A percentile compares a stretch with the other conserved stretches of the same genome.
Conservation (phyloP, 2,888 invertebrate species). For the Drosophila prostipennis region DNA sequence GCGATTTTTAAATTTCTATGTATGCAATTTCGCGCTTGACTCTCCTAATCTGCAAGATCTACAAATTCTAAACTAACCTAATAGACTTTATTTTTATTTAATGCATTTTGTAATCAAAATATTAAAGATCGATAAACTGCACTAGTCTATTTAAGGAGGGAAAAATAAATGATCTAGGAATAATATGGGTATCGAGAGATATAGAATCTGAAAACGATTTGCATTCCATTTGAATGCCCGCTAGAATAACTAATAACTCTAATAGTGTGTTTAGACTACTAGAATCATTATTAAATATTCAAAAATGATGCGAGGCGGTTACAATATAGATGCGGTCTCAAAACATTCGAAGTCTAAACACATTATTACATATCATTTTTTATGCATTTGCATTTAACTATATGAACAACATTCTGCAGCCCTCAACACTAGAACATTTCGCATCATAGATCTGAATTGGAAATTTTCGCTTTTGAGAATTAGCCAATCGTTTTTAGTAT, state of each 20-base stretch:
- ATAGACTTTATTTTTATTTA: background rate
- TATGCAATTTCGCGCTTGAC: background rate
- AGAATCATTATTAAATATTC: too few species aligned
- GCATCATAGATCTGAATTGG: background rate
- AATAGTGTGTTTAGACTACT: too few species aligned
- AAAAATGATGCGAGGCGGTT: too few species aligned
- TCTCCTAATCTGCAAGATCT: background rate
- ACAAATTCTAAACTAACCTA: background rate
- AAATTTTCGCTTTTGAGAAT: background rate
- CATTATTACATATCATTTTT: background rate
- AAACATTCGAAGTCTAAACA: too few species aligned
- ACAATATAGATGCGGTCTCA: too few species aligned
- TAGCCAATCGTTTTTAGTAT: background rate
- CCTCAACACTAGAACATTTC: background rate
- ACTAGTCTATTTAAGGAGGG: background rate
- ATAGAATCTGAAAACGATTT: constrained; percentile 1
- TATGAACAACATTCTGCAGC: constrained; percentile 1
- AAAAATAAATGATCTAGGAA: background rate
- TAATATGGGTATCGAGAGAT: background rate
- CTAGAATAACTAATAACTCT: background rate
- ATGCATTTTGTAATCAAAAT: constrained; percentile 1
- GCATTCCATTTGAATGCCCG: constrained; percentile 1
- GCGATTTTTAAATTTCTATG: too few species aligned
- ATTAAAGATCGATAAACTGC: background rate
- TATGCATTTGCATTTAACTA: constrained; percentile 3